These are phyloP conservation scores for Chionis minor DNA, from an alignment of 2,113 vertebrate genomes.

Conservation along the genomic window DNA sequence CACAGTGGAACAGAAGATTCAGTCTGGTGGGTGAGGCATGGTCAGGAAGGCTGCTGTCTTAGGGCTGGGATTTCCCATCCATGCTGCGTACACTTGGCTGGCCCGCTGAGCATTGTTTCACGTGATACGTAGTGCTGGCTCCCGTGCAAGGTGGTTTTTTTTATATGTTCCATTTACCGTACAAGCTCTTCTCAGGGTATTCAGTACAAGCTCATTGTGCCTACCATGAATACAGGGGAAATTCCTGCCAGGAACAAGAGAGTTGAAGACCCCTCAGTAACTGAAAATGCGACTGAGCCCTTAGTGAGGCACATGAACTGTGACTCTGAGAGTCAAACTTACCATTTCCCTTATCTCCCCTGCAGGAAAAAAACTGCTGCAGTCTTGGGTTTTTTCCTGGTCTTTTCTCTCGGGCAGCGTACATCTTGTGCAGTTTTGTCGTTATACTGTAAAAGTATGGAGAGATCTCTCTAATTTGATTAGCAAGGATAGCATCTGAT, in stretches of 20 bases:
- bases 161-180: not conserved
- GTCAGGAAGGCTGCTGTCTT: not conserved
- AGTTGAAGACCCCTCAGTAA: not conserved
- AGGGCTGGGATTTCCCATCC: conserved; percentile 46
- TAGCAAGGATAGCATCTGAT: not conserved
- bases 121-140: not conserved
- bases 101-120: conserved; percentile 39
- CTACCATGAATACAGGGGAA: not conserved
- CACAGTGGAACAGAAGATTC: not conserved
- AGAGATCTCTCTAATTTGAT: not conserved
- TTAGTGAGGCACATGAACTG: not conserved
- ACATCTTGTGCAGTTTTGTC: not conserved
- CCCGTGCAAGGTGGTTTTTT: not conserved
- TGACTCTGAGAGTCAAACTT: not conserved
- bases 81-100: not conserved
- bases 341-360: not conserved
- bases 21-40: not conserved
- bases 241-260: not conserved
- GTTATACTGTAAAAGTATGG: not conserved
- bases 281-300: not conserved
- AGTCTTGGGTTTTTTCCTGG: not conserved
- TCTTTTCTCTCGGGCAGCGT: not conserved
- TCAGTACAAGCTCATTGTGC: not conserved
- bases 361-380: not conserved
- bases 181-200: not conserved